These are phyloP conservation scores for Bothrops jararaca DNA, from an alignment of 2,113 vertebrate genomes.

Conservation along the genomic window DNA sequence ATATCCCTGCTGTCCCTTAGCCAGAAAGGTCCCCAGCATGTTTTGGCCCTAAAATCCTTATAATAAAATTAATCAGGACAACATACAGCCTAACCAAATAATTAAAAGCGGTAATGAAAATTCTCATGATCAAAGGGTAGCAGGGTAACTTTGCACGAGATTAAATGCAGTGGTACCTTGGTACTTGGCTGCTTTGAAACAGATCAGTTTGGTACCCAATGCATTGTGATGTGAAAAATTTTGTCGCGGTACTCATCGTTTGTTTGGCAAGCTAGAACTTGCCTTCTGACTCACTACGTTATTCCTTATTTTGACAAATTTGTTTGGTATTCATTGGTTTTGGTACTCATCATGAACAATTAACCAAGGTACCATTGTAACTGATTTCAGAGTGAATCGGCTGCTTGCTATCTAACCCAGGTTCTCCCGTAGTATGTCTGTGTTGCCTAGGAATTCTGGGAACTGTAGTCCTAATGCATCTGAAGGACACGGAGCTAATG, in stretches of 20 bases:
- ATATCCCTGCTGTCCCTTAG: background rate
- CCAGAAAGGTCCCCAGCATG: background rate
- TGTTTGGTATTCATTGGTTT: background rate
- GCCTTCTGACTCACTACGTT: no score
- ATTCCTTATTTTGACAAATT: background rate
- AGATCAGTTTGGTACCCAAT: background rate
- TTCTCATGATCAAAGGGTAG: background rate
- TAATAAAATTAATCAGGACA: background rate
- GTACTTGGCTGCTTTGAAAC: background rate
- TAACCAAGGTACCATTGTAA: background rate
- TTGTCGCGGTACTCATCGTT: no score
- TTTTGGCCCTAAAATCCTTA: background rate
- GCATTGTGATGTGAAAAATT: no score
- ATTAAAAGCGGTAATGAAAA: background rate
- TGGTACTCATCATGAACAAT: background rate
- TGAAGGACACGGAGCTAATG: background rate
- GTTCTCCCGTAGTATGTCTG: background rate
- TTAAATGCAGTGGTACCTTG: background rate
- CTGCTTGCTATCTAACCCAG: background rate
- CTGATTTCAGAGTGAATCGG: background rate
- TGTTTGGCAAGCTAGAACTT: background rate
- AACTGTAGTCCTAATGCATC: background rate
- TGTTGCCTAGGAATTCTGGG: background rate
- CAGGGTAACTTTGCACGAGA: background rate
- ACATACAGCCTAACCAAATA: background rate